Evolutionary conservation across 2,888 invertebrate species (phyloP), one percentile per base, ranked within the genome.

Genomic region (Xanthostigma xanthostigma): DNA sequence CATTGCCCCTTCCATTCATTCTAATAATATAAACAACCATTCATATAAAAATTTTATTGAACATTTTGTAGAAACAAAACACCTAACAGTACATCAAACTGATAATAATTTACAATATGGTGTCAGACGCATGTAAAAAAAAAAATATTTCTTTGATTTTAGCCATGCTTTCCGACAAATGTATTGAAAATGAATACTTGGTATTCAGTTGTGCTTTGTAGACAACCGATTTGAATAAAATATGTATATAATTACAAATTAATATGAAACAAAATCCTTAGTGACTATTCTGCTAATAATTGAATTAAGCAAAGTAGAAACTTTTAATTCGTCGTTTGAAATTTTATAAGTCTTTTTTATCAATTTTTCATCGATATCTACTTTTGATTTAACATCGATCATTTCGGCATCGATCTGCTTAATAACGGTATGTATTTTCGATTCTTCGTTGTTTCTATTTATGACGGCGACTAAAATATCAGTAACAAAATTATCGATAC

Each of bases 271-370:
- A 65, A 76, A 72, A 56, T 74, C 75, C 62, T 83, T 84, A 8
- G 75, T 74, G 33, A 75, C 76, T 62, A 84, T 82, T 62, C 76
- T 76, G 58, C 77, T 81, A 11, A 82, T 69, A 58, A 84, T 66
- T 4, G 76, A 69, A 64, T 83, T 74, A 35, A 77, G 59, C 43
- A 81, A 56, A 48, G 59, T 60, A 1, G 69, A 66, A 34, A 62
- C 61, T 17, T 59, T 59, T 47, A 64, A 57, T 58, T 76, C 75
- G 2, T 67, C 57, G 46, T 73, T 70, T 45, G 68, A 70, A 46
- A 84, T 68, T 63, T 78, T 79, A 57, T 84, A 84, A 8, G 62
- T 63, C 57, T 71, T 73, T 57, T 71, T 75, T n/a, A 84, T 63
- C 37, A 70, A 64, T 4, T 66, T 62, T 5, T 68, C 50, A 58